A percentile compares a stretch with the other conserved stretches of the same genome.
These are phyloP conservation scores for Sphenopsis melanotis DNA, from an alignment of 2,797 vertebrate genomes.

Conservation along the genomic window DNA sequence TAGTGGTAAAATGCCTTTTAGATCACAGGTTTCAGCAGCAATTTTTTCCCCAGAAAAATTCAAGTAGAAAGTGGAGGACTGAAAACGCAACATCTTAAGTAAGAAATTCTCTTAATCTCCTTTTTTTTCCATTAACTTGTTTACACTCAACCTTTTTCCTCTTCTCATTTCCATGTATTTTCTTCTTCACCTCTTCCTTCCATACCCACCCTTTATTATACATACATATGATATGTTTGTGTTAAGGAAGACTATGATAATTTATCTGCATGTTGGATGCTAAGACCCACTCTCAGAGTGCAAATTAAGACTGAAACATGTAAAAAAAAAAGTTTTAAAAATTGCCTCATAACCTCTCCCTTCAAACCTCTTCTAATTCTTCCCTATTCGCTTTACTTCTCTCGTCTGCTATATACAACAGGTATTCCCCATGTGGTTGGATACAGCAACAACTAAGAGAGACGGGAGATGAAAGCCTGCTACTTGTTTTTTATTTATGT, in stretches of 20 bases:
- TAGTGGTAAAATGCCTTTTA: not conserved
- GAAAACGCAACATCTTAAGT: not conserved
- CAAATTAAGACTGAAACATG: not conserved
- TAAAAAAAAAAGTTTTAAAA: not conserved
- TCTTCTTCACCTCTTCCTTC: not conserved
- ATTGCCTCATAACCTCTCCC: not conserved
- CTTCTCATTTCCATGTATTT: not conserved
- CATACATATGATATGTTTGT: fast-evolving
- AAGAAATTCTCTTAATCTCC: not conserved
- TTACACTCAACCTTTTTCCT: not conserved
- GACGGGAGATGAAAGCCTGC: not conserved
- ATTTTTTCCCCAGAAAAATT: not conserved
- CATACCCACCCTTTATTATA: not conserved
- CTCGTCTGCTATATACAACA: not conserved
- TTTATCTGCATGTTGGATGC: not conserved
- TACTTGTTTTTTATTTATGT: not conserved
- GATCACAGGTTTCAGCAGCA: not conserved
- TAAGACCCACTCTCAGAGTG: not conserved
- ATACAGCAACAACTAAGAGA: not conserved
- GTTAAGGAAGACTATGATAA: not conserved
- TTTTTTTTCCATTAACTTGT: not conserved
- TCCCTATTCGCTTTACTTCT: not conserved
- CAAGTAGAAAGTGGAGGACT: not conserved
- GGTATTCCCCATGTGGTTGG: not conserved
- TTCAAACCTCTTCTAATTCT: not conserved